phyloP scores from a whole-genome alignment of 2,888 invertebrate species.

The Leucania comma region DNA sequence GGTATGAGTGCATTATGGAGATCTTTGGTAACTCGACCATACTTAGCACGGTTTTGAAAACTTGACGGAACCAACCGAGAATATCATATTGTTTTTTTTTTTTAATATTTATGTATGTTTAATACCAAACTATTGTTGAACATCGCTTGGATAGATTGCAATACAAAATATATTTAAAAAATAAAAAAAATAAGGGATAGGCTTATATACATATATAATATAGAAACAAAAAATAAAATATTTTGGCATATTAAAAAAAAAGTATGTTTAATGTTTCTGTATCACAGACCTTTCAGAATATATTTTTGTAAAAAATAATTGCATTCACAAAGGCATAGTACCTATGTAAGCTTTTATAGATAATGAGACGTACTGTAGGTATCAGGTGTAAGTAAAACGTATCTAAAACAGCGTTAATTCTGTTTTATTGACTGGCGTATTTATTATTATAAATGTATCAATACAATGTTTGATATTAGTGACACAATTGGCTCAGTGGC shows the following conservation, averaged over 20 bases:
- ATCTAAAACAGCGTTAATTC: neutral
- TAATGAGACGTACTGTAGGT: neutral
- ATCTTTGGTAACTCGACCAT: neutral
- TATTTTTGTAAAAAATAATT: neutral
- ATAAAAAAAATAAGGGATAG: too few relatives aligned
- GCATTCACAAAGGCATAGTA: neutral
- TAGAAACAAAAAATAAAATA: too few relatives aligned
- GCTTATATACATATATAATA: too few relatives aligned
- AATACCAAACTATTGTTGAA: neutral
- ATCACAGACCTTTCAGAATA: neutral
- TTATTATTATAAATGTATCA: neutral
- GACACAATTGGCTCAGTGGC: neutral
- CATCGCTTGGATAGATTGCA: too few relatives aligned
- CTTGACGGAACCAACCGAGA: neutral
- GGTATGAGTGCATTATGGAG: conserved; percentile 7
- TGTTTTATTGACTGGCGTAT: too few relatives aligned
- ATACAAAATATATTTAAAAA: too few relatives aligned
- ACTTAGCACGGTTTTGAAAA: neutral
- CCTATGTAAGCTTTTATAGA: neutral
- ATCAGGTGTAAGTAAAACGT: conserved; percentile 2
- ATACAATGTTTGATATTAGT: neutral
- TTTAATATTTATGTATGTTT: too few relatives aligned
- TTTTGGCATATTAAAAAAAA: too few relatives aligned
- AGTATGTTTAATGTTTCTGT: too few relatives aligned
- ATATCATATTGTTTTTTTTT: too few relatives aligned